Conservation (phyloP, 2,797 vertebrate species). For the Sebastes diploproa region DNA sequence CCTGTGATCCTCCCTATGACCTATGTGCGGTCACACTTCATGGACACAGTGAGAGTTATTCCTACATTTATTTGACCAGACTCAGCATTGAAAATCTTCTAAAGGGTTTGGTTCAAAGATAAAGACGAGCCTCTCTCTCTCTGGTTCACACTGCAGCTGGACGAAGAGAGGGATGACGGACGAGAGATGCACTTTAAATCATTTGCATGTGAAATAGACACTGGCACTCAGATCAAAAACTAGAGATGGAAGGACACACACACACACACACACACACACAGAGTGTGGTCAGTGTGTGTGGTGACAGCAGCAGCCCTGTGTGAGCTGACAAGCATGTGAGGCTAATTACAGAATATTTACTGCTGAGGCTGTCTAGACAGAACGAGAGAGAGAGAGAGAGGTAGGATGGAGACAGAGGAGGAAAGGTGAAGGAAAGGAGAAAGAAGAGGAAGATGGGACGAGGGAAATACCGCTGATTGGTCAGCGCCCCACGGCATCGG, state of each 20-base stretch:
- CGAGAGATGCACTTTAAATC: constrained; percentile 42
- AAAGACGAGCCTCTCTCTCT: constrained; percentile 31
- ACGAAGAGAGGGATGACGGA: constrained; percentile 31
- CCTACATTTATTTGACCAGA: constrained; percentile 10
- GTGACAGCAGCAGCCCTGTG: constrained; percentile 43
- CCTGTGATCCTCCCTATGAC: neutral
- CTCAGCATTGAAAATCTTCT: neutral
- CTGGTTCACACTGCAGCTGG: constrained; percentile 54
- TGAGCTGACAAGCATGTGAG: constrained; percentile 47
- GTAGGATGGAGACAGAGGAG: neutral
- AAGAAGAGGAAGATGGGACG: neutral
- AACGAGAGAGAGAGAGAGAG: neutral
- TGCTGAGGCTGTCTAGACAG: constrained; percentile 40
- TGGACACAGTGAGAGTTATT: neutral
- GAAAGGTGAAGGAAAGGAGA: neutral
- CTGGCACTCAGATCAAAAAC: constrained; percentile 68
- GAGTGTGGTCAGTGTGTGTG: constrained; percentile 13
- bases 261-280: neutral
- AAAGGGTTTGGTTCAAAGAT: constrained; percentile 1
- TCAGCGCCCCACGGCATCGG: too few species aligned
- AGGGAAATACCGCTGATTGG: too few species aligned
- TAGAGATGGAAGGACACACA: constrained; percentile 17
- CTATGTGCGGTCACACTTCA: neutral
- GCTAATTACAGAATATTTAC: constrained; percentile 54
- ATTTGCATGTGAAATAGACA: constrained; percentile 70